phyloP scores from a whole-genome alignment of 2,797 vertebrate species.

The Channa striata region DNA sequence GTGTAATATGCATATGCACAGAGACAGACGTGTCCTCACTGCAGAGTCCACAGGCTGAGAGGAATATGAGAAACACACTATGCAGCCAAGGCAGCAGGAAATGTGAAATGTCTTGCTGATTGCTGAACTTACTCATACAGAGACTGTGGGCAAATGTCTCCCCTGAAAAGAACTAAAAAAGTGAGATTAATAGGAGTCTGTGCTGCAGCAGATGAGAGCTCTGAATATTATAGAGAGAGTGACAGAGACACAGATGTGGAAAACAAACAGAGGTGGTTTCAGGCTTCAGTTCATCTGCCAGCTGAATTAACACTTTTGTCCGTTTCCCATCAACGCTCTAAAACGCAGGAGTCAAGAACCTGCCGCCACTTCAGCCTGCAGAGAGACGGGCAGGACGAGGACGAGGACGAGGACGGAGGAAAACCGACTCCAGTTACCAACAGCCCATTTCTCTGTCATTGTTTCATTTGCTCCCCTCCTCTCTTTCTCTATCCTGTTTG shows the following conservation, averaged over 20 bases:
- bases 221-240: background rate
- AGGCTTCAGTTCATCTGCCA: background rate
- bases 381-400: background rate
- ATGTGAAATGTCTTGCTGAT: too few species aligned
- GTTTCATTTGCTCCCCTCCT: constrained; percentile 17
- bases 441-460: constrained; percentile 9
- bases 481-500: constrained; percentile 46
- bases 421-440: constrained; percentile 10
- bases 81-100: too few species aligned
- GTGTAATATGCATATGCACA: background rate
- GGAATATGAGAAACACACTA: too few species aligned
- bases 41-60: background rate
- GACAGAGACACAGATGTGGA: background rate
- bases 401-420: constrained; percentile 1
- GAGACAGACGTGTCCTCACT: too few species aligned
- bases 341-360: constrained; percentile 41
- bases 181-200: too few species aligned
- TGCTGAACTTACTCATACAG: background rate
- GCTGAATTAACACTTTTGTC: constrained; percentile 16
- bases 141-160: background rate
- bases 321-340: constrained; percentile 58
- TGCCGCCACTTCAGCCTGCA: constrained; percentile 13
- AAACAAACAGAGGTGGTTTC: background rate
- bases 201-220: too few species aligned
- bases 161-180: background rate